Evolutionary conservation across 2,113 vertebrate genomes (phyloP).

Genomic region (Trematocara stigmaticum): DNA sequence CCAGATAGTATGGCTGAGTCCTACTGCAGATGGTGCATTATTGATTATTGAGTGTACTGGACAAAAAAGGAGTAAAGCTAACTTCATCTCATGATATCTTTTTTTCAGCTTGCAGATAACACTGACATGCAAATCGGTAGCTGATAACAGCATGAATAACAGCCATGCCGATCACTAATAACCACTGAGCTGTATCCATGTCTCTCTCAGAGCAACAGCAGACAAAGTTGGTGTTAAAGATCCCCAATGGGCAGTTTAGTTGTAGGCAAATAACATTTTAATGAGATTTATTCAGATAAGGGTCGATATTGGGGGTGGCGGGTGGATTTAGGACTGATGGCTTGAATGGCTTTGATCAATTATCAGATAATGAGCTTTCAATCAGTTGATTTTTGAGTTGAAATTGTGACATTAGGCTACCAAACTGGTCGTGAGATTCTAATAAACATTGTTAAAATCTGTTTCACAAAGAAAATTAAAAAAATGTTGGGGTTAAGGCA

Average conservation of each 20-base stretch:
- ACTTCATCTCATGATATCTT: not conserved
- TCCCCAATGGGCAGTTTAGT: not conserved
- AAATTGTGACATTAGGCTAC: not conserved
- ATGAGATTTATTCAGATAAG: not conserved
- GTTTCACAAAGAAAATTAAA: not conserved
- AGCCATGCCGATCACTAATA: not conserved
- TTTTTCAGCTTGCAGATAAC: not conserved
- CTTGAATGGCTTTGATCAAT: not conserved
- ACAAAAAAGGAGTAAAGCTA: not conserved
- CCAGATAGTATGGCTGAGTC: not conserved
- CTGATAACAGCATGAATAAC: not conserved
- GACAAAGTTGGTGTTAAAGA: not conserved
- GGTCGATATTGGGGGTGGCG: not conserved
- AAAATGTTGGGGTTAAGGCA: not conserved
- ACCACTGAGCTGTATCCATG: not conserved
- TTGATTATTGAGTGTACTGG: not conserved
- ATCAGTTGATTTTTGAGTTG: not conserved
- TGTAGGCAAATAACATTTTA: not conserved
- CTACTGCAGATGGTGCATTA: not conserved
- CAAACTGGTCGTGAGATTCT: not conserved
- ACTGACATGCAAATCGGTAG: not conserved
- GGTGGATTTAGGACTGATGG: not conserved
- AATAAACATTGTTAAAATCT: not conserved
- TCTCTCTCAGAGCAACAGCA: not conserved
- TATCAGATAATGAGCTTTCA: not conserved